These are phyloP conservation scores for Petaurus breviceps DNA, from an alignment of 2,113 vertebrate species.

Conservation along the genomic window DNA sequence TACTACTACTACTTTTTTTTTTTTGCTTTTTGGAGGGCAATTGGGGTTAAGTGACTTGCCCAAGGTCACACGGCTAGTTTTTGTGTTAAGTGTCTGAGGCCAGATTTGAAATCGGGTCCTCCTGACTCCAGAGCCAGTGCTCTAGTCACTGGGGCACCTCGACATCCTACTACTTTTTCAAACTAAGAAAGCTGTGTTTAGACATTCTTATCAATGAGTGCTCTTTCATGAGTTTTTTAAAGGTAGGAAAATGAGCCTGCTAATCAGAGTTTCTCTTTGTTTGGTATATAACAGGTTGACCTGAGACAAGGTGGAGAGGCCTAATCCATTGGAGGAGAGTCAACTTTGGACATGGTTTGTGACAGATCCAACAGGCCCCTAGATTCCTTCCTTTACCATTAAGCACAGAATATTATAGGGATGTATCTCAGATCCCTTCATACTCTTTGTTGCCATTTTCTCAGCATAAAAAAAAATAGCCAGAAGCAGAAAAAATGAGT, in stretches of 20 bases:
- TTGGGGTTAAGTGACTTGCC: no score
- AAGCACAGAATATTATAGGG: neutral
- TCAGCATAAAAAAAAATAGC: constrained; percentile 3
- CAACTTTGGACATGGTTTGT: neutral
- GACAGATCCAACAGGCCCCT: neutral
- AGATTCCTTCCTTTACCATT: neutral
- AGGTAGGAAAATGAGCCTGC: neutral
- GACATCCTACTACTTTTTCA: no score
- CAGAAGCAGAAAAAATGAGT: neutral
- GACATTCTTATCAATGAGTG: neutral
- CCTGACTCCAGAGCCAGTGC: no score
- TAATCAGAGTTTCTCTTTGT: neutral
- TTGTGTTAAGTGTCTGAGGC: no score
- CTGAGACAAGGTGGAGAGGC: neutral
- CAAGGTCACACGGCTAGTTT: no score
- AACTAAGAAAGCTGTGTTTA: neutral
- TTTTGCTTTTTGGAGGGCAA: no score
- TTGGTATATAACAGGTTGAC: neutral
- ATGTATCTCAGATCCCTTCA: neutral
- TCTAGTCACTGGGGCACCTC: no score
- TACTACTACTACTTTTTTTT: neutral
- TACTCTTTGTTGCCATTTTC: neutral
- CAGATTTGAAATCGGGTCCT: no score
- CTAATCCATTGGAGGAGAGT: neutral
- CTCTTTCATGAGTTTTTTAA: neutral